A percentile compares a stretch with the other conserved stretches of the same genome.
Conservation (phyloP, 1,140 invertebrate genomes). For the Penaeus japonicus region DNA sequence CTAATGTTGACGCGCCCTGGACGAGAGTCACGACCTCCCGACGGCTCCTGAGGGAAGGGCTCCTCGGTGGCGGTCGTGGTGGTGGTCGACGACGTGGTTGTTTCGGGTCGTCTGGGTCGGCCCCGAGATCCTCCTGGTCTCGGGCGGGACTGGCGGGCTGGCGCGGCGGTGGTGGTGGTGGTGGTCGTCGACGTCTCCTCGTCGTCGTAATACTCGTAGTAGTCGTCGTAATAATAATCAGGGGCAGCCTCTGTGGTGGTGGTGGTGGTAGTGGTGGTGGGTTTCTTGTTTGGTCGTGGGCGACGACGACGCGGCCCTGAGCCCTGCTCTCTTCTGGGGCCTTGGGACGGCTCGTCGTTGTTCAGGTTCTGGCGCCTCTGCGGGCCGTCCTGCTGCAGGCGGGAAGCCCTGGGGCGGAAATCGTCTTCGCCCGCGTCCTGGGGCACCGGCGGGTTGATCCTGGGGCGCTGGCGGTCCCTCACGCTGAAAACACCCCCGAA, state of each 20-base stretch:
- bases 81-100: neutral
- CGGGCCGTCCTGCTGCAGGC: neutral
- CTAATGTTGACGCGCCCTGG: constrained; percentile 6
- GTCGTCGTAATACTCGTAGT: constrained; percentile 31
- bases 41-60: neutral
- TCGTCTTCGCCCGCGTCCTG: neutral
- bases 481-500: neutral
- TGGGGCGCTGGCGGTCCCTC: constrained; percentile 16
- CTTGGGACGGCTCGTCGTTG: neutral
- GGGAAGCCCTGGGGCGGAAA: neutral
- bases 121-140: neutral
- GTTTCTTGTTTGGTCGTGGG: constrained; percentile 6
- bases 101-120: neutral
- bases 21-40: neutral
- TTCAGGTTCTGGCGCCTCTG: neutral
- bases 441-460: neutral
- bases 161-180: constrained; percentile 15
- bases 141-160: constrained; percentile 2
- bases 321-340: too few species aligned
- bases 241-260: constrained; percentile 24
- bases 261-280: constrained; percentile 45
- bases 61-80: neutral
- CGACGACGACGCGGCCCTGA: neutral
- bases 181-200: neutral
- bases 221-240: constrained; percentile 47